Evolutionary conservation across 2,888 invertebrate genomes (phyloP).

Genomic region (Lasioglossum pauxillum): DNA sequence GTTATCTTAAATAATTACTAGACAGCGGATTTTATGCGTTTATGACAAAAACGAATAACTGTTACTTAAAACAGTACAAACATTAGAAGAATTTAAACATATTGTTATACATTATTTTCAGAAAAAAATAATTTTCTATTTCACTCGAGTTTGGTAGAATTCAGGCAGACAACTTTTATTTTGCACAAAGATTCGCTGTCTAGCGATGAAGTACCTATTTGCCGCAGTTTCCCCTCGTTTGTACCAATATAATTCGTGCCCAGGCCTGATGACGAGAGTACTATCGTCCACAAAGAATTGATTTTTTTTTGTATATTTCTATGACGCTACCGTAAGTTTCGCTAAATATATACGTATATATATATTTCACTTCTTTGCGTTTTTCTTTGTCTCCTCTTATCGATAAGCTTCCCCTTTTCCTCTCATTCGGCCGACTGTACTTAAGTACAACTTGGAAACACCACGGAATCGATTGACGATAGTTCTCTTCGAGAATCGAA

Average conservation of each 20-base stretch:
- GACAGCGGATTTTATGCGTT: too few relatives aligned
- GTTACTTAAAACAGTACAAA: too few relatives aligned
- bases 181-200: too few relatives aligned
- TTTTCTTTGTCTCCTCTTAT: not conserved
- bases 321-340: constrained; percentile 26
- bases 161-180: too few relatives aligned
- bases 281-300: constrained; percentile 51
- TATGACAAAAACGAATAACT: too few relatives aligned
- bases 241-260: not conserved
- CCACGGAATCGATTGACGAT: constrained; percentile 48
- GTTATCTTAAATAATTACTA: not conserved
- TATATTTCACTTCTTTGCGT: not conserved
- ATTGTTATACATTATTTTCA: too few relatives aligned
- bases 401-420: constrained; percentile 1
- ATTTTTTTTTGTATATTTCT: not conserved
- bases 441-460: constrained; percentile 25
- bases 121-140: too few relatives aligned
- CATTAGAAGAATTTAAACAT: too few relatives aligned
- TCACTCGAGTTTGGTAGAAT: too few relatives aligned
- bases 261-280: constrained; percentile 30
- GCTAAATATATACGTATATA: constrained; percentile 8
- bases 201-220: not conserved
- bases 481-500: constrained; percentile 39
- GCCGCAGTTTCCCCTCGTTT: not conserved
- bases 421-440: not conserved